Base-by-base conservation (phyloP, 2,797 vertebrate genomes). In the Alcedo quadribrachys region DNA sequence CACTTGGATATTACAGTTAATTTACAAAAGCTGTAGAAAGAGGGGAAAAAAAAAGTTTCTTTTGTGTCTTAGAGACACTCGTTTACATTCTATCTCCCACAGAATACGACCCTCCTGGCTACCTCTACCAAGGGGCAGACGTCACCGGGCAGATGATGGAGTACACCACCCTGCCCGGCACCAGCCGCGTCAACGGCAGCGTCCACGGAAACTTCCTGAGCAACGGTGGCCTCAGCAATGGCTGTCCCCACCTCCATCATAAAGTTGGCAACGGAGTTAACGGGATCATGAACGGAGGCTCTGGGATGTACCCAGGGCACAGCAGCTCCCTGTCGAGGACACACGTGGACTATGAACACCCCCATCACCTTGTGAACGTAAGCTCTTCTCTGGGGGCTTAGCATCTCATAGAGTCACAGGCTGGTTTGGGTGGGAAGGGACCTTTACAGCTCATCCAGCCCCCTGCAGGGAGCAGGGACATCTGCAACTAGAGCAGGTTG, bases 101-200 rank as follows among this genome's bases (percentile, higher is more conserved):
- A 99, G 99, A 99, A 35, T 99, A 98, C 2, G 98, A 99, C 96
- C 98, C 99, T 60, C 98, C 99, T 1, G 98, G 98, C 35, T 99
- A 99, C 77, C 97, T 99, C 73, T 99, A 98, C 96, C 99, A 99
- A 95, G 98, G 98, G 3, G 96, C 98, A 0, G 99, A 99, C 61
- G 92, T 99, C 95, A 98, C 93, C 0, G 98, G 98, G 74, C 98
- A 98, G 15, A 96, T 99, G 76, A 94, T 99, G 0, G 99, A 99
- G 79, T 99, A 99, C 88, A 96, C 98, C 7, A 96, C 98, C 0
- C 85, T 99, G 35, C 97, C 99, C 0, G 98, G 98, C 80, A 90
- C 97, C 6, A 97, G 97, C 85, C 97, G 84, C 18, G 93, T 98
- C 89, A 99, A 98, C 0, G 98, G 99, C 14, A 97, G 96, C 45